phyloP scores from a whole-genome alignment of 2,113 vertebrate genomes.

The Climacteris rufus region DNA sequence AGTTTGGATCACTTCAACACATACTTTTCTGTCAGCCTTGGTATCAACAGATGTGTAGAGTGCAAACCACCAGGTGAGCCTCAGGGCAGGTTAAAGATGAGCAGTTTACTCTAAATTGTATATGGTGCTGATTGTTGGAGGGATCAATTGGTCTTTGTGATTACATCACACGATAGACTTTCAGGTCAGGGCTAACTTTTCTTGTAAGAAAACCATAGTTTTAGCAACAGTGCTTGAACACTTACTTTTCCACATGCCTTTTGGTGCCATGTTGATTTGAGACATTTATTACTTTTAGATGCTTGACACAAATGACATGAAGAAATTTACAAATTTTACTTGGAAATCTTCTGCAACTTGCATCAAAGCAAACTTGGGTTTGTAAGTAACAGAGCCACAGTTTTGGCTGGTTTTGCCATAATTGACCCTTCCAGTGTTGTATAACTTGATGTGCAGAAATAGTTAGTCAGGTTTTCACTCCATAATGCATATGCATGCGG shows the following conservation, averaged over 20 bases:
- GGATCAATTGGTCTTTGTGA: not conserved
- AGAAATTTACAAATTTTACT: not conserved
- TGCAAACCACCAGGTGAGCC: not conserved
- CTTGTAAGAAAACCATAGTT: not conserved
- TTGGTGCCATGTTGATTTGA: not conserved
- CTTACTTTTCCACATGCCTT: not conserved
- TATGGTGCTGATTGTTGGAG: not conserved
- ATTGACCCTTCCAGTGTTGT: not conserved
- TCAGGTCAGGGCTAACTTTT: not conserved
- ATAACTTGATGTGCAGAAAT: not conserved
- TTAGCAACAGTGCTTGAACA: not conserved
- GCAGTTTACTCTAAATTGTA: not conserved
- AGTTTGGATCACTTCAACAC: not conserved
- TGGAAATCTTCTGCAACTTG: not conserved
- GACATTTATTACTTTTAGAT: not conserved
- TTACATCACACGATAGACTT: not conserved
- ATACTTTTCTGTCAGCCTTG: not conserved
- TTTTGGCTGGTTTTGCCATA: not conserved
- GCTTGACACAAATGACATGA: not conserved
- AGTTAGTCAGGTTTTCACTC: not conserved
- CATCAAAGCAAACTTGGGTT: not conserved
- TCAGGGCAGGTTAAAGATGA: not conserved
- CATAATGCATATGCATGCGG: accelerated
- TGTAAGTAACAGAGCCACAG: not conserved
- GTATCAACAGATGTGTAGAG: not conserved